phyloP scores from a whole-genome alignment of 2,797 vertebrate genomes.

The Typhlichthys subterraneus region DNA sequence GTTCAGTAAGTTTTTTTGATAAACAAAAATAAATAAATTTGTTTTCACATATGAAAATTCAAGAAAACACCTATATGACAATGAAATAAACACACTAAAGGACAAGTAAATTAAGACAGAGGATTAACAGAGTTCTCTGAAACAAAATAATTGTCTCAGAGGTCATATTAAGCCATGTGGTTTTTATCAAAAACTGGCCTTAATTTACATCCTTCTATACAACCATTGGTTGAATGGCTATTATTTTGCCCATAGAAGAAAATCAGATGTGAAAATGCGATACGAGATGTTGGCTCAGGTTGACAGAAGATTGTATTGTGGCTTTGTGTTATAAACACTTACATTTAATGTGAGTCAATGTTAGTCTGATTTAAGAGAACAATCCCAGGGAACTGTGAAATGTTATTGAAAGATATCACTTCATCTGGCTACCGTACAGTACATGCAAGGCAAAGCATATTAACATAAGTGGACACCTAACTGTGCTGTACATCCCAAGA shows the following conservation, averaged over 20 bases:
- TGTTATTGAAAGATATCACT: too few species aligned
- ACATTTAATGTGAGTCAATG: too few species aligned
- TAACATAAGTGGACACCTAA: too few species aligned
- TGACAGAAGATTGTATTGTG: constrained; percentile 2
- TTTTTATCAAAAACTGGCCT: constrained; percentile 21
- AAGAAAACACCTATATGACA: constrained; percentile 64
- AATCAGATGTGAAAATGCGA: not conserved
- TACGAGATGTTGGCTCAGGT: not conserved
- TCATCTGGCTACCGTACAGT: too few species aligned
- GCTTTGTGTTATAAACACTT: constrained; percentile 1
- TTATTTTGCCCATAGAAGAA: constrained; percentile 19
- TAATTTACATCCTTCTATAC: constrained; percentile 13
- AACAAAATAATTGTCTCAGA: constrained; percentile 32
- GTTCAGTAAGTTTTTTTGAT: constrained; percentile 76
- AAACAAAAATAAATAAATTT: constrained; percentile 84
- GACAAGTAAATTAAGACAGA: constrained; percentile 51
- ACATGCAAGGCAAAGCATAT: too few species aligned
- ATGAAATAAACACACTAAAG: constrained; percentile 54
- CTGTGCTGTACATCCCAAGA: too few species aligned
- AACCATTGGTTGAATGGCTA: constrained; percentile 13
- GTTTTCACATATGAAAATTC: constrained; percentile 71
- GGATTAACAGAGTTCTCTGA: constrained; percentile 37
- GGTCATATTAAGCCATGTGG: constrained; percentile 31
- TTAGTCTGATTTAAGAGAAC: not conserved
- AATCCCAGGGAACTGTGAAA: too few species aligned